Evolutionary conservation across 2,113 vertebrate species (phyloP).

Genomic region (Bufo bufo): DNA sequence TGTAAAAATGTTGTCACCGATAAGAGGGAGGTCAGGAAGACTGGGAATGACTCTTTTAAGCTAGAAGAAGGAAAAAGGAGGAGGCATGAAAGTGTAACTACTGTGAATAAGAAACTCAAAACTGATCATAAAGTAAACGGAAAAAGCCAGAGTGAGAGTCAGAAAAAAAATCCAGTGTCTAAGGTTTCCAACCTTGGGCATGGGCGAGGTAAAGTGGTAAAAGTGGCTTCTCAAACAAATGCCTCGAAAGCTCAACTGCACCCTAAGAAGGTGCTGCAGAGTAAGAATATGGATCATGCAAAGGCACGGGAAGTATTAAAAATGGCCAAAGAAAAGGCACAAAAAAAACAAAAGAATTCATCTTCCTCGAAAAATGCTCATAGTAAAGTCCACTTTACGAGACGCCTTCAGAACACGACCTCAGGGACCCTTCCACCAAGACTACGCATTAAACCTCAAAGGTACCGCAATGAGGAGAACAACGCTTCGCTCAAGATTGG

Average conservation of each 20-base stretch:
- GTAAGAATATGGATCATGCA: constrained; percentile 87
- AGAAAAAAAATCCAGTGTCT: constrained; percentile 82
- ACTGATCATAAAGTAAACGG: constrained; percentile 85
- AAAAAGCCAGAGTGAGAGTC: constrained; percentile 77
- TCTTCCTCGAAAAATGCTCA: constrained; percentile 81
- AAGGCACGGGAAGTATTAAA: constrained; percentile 89
- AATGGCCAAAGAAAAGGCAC: constrained; percentile 87
- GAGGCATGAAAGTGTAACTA: constrained; percentile 78
- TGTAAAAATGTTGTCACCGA: constrained; percentile 90
- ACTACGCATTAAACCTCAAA: constrained; percentile 95
- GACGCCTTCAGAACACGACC: constrained; percentile 89
- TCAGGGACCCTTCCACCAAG: constrained; percentile 88
- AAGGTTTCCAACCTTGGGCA: constrained; percentile 77
- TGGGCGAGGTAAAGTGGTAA: constrained; percentile 80
- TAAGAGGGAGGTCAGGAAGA: constrained; percentile 83
- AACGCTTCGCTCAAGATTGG: constrained; percentile 86
- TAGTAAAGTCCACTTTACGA: constrained; percentile 93
- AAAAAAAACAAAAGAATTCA: constrained; percentile 82
- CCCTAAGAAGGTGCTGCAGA: constrained; percentile 90
- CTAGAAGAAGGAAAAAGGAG: constrained; percentile 85
- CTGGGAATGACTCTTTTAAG: constrained; percentile 81
- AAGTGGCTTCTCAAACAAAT: constrained; percentile 77
- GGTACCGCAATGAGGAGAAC: constrained; percentile 95
- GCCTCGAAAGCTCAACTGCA: constrained; percentile 81
- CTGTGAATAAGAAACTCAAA: constrained; percentile 89